A percentile compares a stretch with the other conserved stretches of the same genome.
Conservation (phyloP, 2,797 vertebrate species). For the Sebastes nivosus region DNA sequence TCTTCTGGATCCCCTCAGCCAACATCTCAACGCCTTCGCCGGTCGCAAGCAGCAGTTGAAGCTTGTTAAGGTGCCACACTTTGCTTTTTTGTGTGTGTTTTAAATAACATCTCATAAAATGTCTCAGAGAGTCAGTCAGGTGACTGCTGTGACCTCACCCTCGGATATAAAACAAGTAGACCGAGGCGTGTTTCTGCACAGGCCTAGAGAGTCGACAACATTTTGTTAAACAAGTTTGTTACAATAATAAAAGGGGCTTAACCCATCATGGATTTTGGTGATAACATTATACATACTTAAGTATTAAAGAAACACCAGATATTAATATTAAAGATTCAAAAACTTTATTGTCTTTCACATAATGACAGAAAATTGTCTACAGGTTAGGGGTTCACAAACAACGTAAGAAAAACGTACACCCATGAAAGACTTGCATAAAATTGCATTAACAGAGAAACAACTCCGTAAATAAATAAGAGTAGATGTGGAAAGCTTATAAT, state of each 20-base stretch:
- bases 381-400: no score
- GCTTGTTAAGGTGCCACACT: slow-evolving; percentile 84
- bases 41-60: slow-evolving; percentile 88
- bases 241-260: neutral
- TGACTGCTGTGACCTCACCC: neutral
- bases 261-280: neutral
- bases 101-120: neutral
- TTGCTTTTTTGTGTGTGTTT: neutral
- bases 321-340: neutral
- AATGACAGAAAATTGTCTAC: neutral
- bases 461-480: no score
- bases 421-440: neutral
- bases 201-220: neutral
- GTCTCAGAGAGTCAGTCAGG: neutral
- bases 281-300: neutral
- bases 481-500: accelerated
- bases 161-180: neutral
- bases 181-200: neutral
- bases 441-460: accelerated
- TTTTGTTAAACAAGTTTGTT: neutral
- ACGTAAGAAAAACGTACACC: accelerated
- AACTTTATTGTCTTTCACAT: neutral
- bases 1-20: slow-evolving; percentile 83
- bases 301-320: neutral
- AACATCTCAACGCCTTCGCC: slow-evolving; percentile 85